Conservation (phyloP, 2,888 invertebrate genomes). For the Rhodophaea formosa region DNA sequence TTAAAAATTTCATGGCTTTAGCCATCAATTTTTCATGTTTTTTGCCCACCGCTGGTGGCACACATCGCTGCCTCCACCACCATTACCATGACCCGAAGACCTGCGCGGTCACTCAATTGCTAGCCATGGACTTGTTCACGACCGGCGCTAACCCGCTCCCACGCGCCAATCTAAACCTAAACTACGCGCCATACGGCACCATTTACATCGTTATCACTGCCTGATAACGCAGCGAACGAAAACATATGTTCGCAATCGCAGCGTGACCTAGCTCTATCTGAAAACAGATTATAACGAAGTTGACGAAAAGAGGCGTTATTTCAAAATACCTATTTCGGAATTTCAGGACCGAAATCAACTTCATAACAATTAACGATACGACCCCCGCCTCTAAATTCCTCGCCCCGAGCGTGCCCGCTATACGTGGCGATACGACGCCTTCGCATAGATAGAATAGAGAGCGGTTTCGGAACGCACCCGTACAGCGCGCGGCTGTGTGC, state of each 20-base stretch:
- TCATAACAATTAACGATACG: slow-evolving; percentile 82
- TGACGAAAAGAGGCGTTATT: slow-evolving; percentile 74
- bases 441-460: slow-evolving; percentile 82
- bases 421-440: slow-evolving; percentile 80
- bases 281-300: not conserved
- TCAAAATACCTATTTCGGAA: slow-evolving; percentile 80
- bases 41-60: not conserved
- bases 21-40: not conserved
- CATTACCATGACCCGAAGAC: slow-evolving; percentile 51
- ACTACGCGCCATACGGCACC: slow-evolving; percentile 36
- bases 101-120: slow-evolving; percentile 53
- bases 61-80: not conserved
- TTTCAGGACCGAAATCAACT: slow-evolving; percentile 81
- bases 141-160: slow-evolving; percentile 38
- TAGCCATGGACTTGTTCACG: slow-evolving; percentile 67
- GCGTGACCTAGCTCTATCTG: slow-evolving; percentile 34
- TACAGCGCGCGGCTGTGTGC: slow-evolving; percentile 56
- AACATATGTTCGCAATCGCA: slow-evolving; percentile 40
- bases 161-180: slow-evolving; percentile 48
- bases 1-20: not conserved
- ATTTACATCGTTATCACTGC: slow-evolving; percentile 66
- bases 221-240: slow-evolving; percentile 63
- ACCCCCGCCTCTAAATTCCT: slow-evolving; percentile 82
- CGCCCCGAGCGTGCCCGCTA: slow-evolving; percentile 80
- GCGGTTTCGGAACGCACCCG: slow-evolving; percentile 81